Base-by-base conservation (phyloP, 2,113 vertebrate species). In the Leptobrachium leishanense region DNA sequence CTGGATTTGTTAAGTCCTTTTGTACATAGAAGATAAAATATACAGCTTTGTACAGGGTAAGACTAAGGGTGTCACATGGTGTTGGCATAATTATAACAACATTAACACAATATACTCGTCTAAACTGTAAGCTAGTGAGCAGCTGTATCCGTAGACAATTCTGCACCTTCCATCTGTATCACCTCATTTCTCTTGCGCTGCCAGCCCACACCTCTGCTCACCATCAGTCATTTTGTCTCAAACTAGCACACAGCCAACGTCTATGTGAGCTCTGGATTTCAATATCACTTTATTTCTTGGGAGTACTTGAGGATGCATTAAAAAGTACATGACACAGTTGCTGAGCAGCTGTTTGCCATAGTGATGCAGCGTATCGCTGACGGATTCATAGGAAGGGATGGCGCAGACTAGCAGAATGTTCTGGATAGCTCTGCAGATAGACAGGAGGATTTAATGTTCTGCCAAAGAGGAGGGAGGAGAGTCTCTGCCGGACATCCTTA, bases 391-490 rank as follows among this genome's bases (percentile, higher is more conserved):
- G 43, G 65, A 57, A 20, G 64, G 40, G 46, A 70, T 55, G 69
- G 11, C 43, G 77, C 63, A 64, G 46, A 46, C 43, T 50, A 43
- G 62, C 77, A 80, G 77, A 80, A 80, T 80, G 77, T 80, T 80
- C 77, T 80, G 77, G 77, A 74, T 66, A 67, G 77, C 77, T 80
- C 71, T 80, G 77, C 71, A 10, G 77, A 80, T 68, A 80, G 77
- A 80, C 77, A 74, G 77, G 31, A 72, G 50, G 77, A 73, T 80
- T 63, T 74, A 80, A 80, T 74, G 63, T 63, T 68, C 57, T 68
- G 77, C 63, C 77, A 80, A 71, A 68, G 77, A 67, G 70, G 69
- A 53, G 69, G 70, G 69, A 64, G 69, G 62, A 44, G 70, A 73
- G 64, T 43, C 71, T 68, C 77, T 80, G 71, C 77, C 63, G 77